Conservation (phyloP, 2,113 vertebrate genomes). For the Bungarus multicinctus region DNA sequence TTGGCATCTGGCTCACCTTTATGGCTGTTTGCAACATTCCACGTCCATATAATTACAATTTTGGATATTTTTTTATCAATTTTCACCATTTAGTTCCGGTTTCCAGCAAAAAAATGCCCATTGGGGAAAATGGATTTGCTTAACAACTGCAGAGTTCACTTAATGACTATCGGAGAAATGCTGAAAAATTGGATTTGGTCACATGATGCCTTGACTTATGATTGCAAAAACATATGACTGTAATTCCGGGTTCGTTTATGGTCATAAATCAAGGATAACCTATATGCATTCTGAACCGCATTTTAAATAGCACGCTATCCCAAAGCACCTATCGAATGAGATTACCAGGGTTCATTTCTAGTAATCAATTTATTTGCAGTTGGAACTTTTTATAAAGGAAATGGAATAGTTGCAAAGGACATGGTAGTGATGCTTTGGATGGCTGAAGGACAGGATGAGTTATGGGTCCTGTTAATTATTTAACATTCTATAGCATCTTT, state of each 20-base stretch:
- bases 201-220: background rate
- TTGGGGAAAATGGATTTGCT: background rate
- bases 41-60: background rate
- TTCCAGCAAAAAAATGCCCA: background rate
- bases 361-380: background rate
- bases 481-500: background rate
- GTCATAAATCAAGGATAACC: background rate
- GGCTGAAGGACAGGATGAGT: background rate
- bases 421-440: background rate
- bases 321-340: background rate
- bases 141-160: background rate
- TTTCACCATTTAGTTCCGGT: background rate
- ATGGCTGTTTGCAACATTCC: background rate
- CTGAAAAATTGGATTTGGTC: rapidly evolving
- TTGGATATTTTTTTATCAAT: background rate
- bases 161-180: background rate
- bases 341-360: background rate
- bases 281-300: background rate
- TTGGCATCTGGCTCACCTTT: background rate
- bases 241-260: background rate
- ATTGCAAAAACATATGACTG: background rate
- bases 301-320: background rate
- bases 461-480: background rate
- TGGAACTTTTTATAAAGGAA: background rate
- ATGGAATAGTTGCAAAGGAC: background rate